These are phyloP conservation scores for Mesoclemmys tuberculata DNA, from an alignment of 2,113 vertebrate genomes.

Conservation along the genomic window DNA sequence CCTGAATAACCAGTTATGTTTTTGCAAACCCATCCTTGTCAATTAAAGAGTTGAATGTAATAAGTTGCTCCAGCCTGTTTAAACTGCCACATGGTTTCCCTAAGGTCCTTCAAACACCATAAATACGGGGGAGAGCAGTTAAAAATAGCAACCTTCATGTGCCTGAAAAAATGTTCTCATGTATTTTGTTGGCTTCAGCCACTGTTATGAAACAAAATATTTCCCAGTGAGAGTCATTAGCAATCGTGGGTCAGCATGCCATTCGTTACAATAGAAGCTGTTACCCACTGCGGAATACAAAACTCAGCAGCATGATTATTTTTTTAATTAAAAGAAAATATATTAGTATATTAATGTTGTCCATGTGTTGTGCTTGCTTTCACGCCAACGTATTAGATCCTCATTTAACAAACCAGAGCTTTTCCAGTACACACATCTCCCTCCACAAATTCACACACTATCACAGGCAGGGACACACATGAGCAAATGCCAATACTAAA, in stretches of 20 bases:
- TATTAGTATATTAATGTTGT: background rate
- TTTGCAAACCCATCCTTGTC: background rate
- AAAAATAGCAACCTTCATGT: slow-evolving; percentile 52
- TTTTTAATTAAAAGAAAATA: background rate
- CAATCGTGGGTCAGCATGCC: background rate
- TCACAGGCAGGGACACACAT: accelerated
- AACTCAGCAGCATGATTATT: background rate
- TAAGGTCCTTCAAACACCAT: background rate
- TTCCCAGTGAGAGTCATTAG: slow-evolving; percentile 32
- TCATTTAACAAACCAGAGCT: background rate
- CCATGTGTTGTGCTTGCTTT: background rate
- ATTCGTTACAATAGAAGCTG: background rate
- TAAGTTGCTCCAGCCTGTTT: background rate
- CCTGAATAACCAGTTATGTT: background rate
- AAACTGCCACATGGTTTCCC: background rate
- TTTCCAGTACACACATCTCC: accelerated
- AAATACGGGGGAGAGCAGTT: slow-evolving; percentile 34
- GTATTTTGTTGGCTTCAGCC: slow-evolving; percentile 50
- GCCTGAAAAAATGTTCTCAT: slow-evolving; percentile 45
- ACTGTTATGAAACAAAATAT: slow-evolving; percentile 58
- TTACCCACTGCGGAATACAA: background rate
- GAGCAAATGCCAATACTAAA: background rate
- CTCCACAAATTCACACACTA: accelerated
- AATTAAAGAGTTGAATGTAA: background rate
- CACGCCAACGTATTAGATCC: background rate